These are phyloP conservation scores for Nesogale talazaci DNA, from an alignment of 2,113 vertebrate species.

Conservation along the genomic window DNA sequence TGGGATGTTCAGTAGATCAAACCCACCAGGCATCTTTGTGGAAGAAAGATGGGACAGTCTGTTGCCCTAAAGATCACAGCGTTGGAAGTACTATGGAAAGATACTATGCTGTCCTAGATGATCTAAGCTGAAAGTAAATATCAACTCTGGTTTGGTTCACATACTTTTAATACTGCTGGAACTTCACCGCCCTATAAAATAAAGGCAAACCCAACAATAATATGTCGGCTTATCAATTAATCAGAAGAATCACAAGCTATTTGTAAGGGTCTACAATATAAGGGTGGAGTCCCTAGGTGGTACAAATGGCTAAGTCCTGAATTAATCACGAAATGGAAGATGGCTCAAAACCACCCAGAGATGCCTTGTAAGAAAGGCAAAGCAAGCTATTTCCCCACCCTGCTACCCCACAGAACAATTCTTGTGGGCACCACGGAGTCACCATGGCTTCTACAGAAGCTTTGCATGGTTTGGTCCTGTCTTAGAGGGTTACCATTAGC, in stretches of 20 bases:
- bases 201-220: background rate
- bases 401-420: background rate
- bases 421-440: background rate
- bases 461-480: too few species aligned
- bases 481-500: too few species aligned
- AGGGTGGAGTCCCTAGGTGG: background rate
- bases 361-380: background rate
- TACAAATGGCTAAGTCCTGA: background rate
- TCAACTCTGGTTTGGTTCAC: background rate
- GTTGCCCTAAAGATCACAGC: background rate
- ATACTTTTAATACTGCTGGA: conserved; percentile 62
- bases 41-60: background rate
- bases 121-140: background rate
- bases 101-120: background rate
- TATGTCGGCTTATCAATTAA: conserved; percentile 10
- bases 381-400: background rate
- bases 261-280: background rate
- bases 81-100: background rate
- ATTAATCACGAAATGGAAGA: background rate
- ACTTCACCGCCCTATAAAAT: conserved; percentile 56
- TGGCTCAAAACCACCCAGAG: background rate
- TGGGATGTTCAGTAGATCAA: background rate
- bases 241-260: background rate
- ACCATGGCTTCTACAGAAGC: background rate
- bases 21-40: background rate